Evolutionary conservation across 64 coral and sea anemone species (phyloP), one percentile per base, ranked within the genome.

Genomic region (Porites lutea): DNA sequence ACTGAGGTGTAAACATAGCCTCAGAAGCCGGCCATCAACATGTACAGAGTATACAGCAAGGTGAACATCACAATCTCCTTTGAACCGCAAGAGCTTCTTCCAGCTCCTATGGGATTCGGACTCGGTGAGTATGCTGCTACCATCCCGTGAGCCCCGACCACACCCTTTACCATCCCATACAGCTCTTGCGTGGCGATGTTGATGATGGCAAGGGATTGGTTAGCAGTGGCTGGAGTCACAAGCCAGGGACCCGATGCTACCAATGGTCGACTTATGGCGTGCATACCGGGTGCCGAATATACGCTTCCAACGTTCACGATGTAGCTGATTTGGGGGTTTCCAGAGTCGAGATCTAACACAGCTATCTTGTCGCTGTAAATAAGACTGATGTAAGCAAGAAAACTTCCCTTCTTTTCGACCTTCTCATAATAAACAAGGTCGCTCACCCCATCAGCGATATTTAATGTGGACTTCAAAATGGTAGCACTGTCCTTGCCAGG

Each of bases 341-440:
- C 66, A 57, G 50, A 55, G 43, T 71, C 62, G 1, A 90, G 74
- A 52, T 90, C 88, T 37, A 90, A 66, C 59, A 90, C 76, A 11
- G 88, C 88, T 37, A 90, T 90, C 53, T 81, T 90, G 64, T 90
- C 53, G 13, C 48, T 37, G 75, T 90, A 90, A 65, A 79, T 18
- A 2, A 90, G 75, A 48, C 62, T 90, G 44, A 90, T 65, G 48
- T 79, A 90, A 27, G 78, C 61, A 12, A 71, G 4, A 21, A n/a
- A 55, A 62, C 63, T 51, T 14, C 19, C 58, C n/a, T 67, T 21
- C 11, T 22, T 62, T 21, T 67, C 57, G 53, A 10, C 52, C 20
- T 59, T 60, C 10, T 69, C 13, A 45, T 23, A 62, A 54, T 80
- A 90, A 46, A 80, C 88, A 50, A 79, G 11, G 16, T 71, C 14